Evolutionary conservation across 2,888 invertebrate species (phyloP).

Genomic region (Scaptomyza parva): DNA sequence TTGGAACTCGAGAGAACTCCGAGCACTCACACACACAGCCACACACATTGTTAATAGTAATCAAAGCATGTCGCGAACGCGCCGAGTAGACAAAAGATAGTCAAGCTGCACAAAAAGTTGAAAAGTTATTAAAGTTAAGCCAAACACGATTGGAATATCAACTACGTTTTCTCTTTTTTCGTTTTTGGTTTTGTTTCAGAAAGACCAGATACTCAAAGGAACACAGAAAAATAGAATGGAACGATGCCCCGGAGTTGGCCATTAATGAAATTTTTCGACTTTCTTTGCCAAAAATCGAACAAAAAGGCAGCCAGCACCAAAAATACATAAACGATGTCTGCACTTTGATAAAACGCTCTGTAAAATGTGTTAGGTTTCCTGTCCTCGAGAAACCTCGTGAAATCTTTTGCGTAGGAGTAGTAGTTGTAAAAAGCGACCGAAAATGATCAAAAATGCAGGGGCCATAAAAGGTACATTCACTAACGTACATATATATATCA

Average conservation of each 20-base stretch:
- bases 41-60: constrained; percentile 67
- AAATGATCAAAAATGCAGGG: constrained; percentile 19
- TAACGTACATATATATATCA: not conserved
- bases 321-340: constrained; percentile 11
- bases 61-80: constrained; percentile 68
- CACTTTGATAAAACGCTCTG: constrained; percentile 30
- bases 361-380: constrained; percentile 15
- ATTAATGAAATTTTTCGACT: constrained; percentile 47
- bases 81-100: constrained; percentile 62
- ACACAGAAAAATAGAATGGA: not conserved
- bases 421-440: not conserved
- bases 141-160: constrained; percentile 74
- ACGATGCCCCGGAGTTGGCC: constrained; percentile 1
- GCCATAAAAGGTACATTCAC: constrained; percentile 14
- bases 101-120: constrained; percentile 66
- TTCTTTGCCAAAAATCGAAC: constrained; percentile 11
- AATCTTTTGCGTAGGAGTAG: too few species aligned
- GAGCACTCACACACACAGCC: too few species aligned
- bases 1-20: constrained; percentile 14
- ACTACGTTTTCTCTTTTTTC: constrained; percentile 34
- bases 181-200: not conserved
- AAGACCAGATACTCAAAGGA: constrained; percentile 1
- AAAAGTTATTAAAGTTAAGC: constrained; percentile 79
- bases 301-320: not conserved
- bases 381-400: too few species aligned